phyloP scores from a whole-genome alignment of 2,888 invertebrate species.

The Pinctada fucata region DNA sequence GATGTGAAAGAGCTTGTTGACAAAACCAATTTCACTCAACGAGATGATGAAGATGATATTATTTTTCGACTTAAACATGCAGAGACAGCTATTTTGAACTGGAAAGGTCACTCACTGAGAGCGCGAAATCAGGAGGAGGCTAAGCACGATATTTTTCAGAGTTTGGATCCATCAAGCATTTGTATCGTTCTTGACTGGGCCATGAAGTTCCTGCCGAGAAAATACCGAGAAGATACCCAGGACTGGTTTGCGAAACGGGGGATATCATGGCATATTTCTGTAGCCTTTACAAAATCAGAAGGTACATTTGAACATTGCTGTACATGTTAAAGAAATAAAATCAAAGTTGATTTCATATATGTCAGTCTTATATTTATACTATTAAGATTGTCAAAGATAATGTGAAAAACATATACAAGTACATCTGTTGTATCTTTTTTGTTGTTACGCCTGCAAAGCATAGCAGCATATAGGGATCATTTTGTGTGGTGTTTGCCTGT shows the following conservation, averaged over 20 bases:
- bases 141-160: background rate
- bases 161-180: background rate
- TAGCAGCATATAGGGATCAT: too few species aligned
- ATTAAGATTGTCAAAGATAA: too few species aligned
- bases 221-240: background rate
- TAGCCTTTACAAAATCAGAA: background rate
- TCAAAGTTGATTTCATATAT: too few species aligned
- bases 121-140: background rate
- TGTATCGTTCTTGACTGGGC: background rate
- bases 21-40: background rate
- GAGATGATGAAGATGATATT: background rate
- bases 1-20: background rate
- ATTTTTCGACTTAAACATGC: background rate
- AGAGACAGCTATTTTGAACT: background rate
- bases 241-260: background rate
- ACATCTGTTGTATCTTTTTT: too few species aligned
- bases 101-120: background rate
- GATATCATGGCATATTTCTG: background rate
- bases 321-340: too few species aligned
- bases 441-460: too few species aligned
- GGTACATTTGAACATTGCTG: background rate
- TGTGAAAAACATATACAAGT: too few species aligned
- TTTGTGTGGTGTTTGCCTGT: too few species aligned
- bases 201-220: background rate
- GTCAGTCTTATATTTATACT: too few species aligned